These are phyloP conservation scores for Idaea biselata DNA, from an alignment of 2,888 invertebrate species.

Conservation along the genomic window DNA sequence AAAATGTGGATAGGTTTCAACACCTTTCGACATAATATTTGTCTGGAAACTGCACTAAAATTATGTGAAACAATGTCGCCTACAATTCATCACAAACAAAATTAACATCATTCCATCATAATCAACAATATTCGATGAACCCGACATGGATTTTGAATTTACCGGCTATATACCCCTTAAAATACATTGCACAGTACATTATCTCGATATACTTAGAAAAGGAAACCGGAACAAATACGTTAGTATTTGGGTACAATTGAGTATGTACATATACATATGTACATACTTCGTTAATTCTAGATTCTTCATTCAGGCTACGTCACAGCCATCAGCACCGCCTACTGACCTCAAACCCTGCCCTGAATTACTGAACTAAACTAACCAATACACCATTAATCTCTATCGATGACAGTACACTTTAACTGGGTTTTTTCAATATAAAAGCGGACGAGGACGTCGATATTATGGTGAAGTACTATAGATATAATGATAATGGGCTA, in stretches of 20 bases:
- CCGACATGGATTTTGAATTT: too few relatives aligned
- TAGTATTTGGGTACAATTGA: too few relatives aligned
- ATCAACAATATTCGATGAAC: too few relatives aligned
- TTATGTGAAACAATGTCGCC: too few relatives aligned
- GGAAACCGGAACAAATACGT: slow-evolving; percentile 33
- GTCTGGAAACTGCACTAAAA: too few relatives aligned
- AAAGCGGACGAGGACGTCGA: neutral
- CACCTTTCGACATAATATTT: too few relatives aligned
- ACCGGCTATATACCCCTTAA: too few relatives aligned
- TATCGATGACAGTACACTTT: slow-evolving; percentile 26
- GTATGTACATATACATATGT: neutral
- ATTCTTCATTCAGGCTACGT: neutral
- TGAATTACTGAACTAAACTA: slow-evolving; percentile 26
- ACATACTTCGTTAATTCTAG: neutral
- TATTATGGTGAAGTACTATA: neutral
- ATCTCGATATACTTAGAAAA: slow-evolving; percentile 22
- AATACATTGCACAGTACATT: neutral
- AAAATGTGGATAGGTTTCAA: too few relatives aligned
- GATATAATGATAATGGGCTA: neutral
- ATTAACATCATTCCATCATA: too few relatives aligned
- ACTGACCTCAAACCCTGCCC: slow-evolving; percentile 35
- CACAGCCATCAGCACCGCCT: slow-evolving; percentile 18
- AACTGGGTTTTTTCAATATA: neutral
- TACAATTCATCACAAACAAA: neutral
- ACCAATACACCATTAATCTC: slow-evolving; percentile 18